Evolutionary conservation across 2,113 vertebrate species (phyloP).

Genomic region (Isurus oxyrinchus): DNA sequence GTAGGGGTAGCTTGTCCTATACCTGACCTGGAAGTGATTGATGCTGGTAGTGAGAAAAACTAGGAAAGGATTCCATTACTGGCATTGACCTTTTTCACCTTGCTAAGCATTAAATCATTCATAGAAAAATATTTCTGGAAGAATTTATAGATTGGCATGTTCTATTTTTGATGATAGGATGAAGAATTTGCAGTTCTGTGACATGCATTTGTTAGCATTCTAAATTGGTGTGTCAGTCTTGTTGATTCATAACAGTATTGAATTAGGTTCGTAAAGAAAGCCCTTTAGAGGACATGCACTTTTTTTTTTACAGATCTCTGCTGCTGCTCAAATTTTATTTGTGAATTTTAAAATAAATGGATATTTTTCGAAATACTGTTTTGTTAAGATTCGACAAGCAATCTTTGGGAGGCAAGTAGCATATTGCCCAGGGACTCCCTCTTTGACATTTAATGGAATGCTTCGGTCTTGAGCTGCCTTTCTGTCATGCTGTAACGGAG

Average conservation of each 20-base stretch:
- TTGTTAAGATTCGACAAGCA: not conserved
- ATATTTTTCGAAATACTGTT: not conserved
- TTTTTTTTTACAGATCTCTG: not conserved
- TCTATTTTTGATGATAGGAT: not conserved
- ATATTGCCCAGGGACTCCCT: not conserved
- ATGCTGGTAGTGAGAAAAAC: not conserved
- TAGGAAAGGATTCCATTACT: too few species aligned
- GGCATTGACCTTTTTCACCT: not conserved
- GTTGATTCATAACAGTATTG: not conserved
- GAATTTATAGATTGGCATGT: not conserved
- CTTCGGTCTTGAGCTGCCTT: not conserved
- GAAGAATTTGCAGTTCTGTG: not conserved
- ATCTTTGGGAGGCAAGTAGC: not conserved
- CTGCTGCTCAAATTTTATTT: not conserved
- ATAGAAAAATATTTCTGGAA: not conserved
- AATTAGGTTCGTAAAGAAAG: not conserved
- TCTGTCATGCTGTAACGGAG: not conserved
- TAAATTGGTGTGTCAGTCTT: not conserved
- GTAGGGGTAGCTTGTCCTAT: not conserved
- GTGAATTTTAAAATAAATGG: not conserved
- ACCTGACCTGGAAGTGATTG: not conserved
- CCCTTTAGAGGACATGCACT: not conserved
- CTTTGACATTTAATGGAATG: too few species aligned
- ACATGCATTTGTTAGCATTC: not conserved
- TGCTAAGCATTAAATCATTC: not conserved